Conservation (phyloP, 2,113 vertebrate species). For the Sinocyclocheilus maitianheensis region DNA sequence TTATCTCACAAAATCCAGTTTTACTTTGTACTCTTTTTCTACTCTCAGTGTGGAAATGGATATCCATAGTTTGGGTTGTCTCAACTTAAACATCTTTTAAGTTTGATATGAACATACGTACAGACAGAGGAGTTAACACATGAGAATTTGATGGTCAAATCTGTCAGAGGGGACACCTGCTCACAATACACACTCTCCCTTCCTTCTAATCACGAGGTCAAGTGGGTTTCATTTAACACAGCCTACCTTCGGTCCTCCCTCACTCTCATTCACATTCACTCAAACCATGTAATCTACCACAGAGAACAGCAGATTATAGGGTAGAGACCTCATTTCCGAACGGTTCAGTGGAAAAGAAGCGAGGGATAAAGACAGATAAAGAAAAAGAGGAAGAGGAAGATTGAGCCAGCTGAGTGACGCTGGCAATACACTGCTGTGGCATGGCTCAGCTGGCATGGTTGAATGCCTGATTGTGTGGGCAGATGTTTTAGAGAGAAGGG, state of each 20-base stretch:
- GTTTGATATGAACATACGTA: conserved; percentile 20
- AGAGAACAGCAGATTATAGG: conserved; percentile 67
- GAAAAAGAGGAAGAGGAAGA: conserved; percentile 69
- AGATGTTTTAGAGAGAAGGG: conserved; percentile 70
- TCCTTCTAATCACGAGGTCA: conserved; percentile 64
- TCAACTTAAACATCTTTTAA: background rate
- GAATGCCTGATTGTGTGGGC: conserved; percentile 72
- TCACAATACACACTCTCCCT: background rate
- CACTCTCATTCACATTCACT: conserved; percentile 49
- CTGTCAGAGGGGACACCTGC: conserved; percentile 42
- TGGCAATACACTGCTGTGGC: conserved; percentile 62
- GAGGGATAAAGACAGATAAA: conserved; percentile 54
- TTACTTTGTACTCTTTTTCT: background rate
- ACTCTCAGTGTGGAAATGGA: background rate
- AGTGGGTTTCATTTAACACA: conserved; percentile 65
- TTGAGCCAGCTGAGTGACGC: conserved; percentile 71
- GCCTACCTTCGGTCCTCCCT: conserved; percentile 66
- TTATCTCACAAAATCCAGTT: too few relatives aligned
- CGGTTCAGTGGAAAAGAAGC: conserved; percentile 62
- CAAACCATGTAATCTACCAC: conserved; percentile 54
- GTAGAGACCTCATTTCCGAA: conserved; percentile 66
- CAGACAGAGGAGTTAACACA: background rate
- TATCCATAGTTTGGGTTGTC: background rate
- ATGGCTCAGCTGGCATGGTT: conserved; percentile 67
- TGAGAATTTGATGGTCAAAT: background rate